Conservation (phyloP, 2,797 vertebrate species). For the Epinephelus coioides region DNA sequence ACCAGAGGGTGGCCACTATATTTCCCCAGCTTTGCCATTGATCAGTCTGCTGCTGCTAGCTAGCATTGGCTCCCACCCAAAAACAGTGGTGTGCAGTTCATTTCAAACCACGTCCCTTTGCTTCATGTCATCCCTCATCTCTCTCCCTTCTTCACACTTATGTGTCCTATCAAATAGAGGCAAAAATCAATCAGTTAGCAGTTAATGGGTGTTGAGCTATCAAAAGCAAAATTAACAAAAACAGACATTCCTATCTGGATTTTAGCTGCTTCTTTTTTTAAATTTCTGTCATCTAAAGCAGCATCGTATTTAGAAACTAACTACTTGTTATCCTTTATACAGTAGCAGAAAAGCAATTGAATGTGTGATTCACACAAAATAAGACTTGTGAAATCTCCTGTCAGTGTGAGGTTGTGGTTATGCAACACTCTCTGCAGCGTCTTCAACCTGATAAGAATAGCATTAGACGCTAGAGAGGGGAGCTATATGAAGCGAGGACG, state of each 20-base stretch:
- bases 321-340: slow-evolving; percentile 5
- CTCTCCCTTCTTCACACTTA: no score
- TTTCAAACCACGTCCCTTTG: no score
- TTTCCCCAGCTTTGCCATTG: no score
- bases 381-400: slow-evolving; percentile 56
- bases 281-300: slow-evolving; percentile 23
- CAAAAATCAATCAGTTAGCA: no score
- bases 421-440: slow-evolving; percentile 54
- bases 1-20: no score
- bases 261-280: slow-evolving; percentile 27
- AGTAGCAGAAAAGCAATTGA: slow-evolving; percentile 2
- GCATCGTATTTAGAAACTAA: background rate
- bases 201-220: no score
- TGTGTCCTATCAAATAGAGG: no score
- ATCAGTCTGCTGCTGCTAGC: no score
- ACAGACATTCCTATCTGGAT: background rate
- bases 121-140: no score
- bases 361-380: slow-evolving; percentile 54
- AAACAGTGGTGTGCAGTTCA: no score
- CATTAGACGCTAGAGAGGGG: slow-evolving; percentile 19
- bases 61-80: no score
- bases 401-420: slow-evolving; percentile 48
- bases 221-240: no score
- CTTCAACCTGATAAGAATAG: slow-evolving; percentile 47
- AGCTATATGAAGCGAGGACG: slow-evolving; percentile 31